These are phyloP conservation scores for Peromyscus melanophrys DNA, from an alignment of 2,797 vertebrate species.

Conservation along the genomic window DNA sequence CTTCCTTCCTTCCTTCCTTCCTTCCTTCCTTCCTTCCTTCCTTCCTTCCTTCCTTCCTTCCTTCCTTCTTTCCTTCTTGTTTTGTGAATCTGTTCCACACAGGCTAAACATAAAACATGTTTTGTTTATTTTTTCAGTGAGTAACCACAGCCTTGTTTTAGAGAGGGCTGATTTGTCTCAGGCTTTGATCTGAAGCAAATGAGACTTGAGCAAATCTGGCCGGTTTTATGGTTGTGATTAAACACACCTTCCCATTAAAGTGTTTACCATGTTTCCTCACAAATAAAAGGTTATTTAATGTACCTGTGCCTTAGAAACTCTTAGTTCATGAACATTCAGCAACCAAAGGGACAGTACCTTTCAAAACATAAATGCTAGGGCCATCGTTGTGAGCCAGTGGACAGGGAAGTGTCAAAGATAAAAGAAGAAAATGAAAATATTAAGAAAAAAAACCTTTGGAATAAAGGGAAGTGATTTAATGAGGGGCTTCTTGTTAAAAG, in stretches of 20 bases:
- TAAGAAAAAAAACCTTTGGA: not conserved
- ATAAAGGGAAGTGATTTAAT: not conserved
- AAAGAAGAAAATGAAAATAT: not conserved
- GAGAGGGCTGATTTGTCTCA: not conserved
- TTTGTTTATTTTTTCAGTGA: not conserved
- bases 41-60: not conserved
- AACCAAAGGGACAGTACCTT: not conserved
- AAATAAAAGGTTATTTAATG: not conserved
- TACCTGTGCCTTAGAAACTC: not conserved
- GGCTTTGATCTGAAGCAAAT: conserved; percentile 1
- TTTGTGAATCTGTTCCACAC: not conserved
- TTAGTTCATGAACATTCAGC: not conserved
- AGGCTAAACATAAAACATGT: not conserved
- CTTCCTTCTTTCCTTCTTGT: not conserved
- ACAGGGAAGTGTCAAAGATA: not conserved
- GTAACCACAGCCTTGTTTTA: not conserved
- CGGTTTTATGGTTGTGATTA: not conserved
- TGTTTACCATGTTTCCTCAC: not conserved
- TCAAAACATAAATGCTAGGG: not conserved
- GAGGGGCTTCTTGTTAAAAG: not conserved
- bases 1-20: not conserved
- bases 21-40: no score
- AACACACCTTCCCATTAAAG: not conserved
- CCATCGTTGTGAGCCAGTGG: not conserved
- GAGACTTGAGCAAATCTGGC: not conserved